A percentile compares a stretch with the other conserved stretches of the same genome.
Evolutionary conservation across 2,888 invertebrate genomes (phyloP).

Genomic region (Zelleria hepariella): DNA sequence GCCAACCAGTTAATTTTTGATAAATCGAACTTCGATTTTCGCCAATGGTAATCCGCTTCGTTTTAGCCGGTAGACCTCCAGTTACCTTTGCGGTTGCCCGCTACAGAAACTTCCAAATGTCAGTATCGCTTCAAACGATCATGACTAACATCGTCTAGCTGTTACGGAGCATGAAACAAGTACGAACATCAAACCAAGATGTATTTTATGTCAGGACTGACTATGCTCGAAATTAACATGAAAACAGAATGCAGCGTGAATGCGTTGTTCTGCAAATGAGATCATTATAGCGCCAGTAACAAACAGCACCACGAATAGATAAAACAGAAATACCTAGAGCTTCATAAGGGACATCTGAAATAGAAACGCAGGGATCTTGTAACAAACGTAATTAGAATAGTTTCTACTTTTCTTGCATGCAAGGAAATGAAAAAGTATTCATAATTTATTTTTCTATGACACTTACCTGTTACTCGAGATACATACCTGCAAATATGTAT

Average conservation of each 20-base stretch:
- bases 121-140: neutral
- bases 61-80: no score
- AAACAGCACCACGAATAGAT: neutral
- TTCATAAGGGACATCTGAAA: neutral
- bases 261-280: constrained; percentile 3
- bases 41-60: no score
- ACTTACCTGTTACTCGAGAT: no score
- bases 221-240: neutral
- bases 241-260: neutral
- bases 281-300: constrained; percentile 1
- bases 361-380: no score
- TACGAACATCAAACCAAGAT: neutral
- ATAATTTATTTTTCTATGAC: no score
- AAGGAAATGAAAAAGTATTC: no score
- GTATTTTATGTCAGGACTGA: neutral
- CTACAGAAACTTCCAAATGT: neutral
- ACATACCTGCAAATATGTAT: no score
- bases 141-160: neutral
- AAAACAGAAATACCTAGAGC: neutral
- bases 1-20: no score
- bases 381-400: no score
- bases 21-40: no score
- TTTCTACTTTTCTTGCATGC: no score
- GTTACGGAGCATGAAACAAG: neutral
- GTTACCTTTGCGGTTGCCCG: no score